Conservation (phyloP, 2,113 vertebrate species). For the Sorex fumeus region DNA sequence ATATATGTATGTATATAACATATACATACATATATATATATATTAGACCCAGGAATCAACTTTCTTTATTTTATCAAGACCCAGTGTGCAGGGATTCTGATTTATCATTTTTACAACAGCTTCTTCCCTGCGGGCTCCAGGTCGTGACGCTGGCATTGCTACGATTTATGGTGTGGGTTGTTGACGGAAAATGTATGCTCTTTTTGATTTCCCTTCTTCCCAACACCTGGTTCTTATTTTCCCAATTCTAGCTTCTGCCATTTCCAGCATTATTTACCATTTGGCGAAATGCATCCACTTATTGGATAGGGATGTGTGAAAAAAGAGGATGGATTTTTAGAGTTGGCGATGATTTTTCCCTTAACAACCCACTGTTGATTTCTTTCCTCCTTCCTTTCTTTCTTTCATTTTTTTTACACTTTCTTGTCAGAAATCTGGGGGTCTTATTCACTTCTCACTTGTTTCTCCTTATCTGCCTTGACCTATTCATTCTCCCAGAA, state of each 20-base stretch:
- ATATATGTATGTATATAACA: slow-evolving; percentile 72
- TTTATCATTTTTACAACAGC: slow-evolving; percentile 91
- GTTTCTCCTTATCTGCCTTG: slow-evolving; percentile 72
- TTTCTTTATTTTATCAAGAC: slow-evolving; percentile 90
- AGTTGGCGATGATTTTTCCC: slow-evolving; percentile 29
- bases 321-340: slow-evolving; percentile 60
- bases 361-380: slow-evolving; percentile 63
- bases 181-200: slow-evolving; percentile 83
- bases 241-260: slow-evolving; percentile 78
- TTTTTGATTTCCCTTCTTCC: slow-evolving; percentile 87
- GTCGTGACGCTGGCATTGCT: slow-evolving; percentile 86
- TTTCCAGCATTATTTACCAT: slow-evolving; percentile 75
- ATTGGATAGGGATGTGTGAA: slow-evolving; percentile 56
- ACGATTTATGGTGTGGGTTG: slow-evolving; percentile 85
- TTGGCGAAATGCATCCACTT: slow-evolving; percentile 67
- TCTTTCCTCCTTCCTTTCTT: background rate
- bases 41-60: slow-evolving; percentile 87
- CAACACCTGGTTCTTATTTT: slow-evolving; percentile 86
- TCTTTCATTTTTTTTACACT: background rate
- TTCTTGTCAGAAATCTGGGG: slow-evolving; percentile 43
- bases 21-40: slow-evolving; percentile 68
- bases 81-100: slow-evolving; percentile 85
- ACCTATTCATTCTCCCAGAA: slow-evolving; percentile 56
- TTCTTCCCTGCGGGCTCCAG: slow-evolving; percentile 89
- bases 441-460: slow-evolving; percentile 68